phyloP scores from a whole-genome alignment of 2,888 invertebrate genomes.

The Agrotis puta region DNA sequence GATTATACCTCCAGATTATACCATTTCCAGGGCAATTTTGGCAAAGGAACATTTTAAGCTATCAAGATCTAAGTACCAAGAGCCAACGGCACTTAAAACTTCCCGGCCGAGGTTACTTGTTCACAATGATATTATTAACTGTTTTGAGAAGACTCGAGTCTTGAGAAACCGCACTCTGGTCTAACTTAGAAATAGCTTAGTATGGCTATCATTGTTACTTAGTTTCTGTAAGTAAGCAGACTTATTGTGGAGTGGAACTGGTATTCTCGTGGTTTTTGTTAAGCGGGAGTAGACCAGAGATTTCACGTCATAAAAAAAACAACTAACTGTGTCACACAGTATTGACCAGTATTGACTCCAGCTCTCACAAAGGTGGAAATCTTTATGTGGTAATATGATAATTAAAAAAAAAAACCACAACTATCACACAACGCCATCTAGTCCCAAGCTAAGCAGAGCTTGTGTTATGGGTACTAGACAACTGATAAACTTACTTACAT shows the following conservation, averaged over 20 bases:
- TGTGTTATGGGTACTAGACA: too few relatives aligned
- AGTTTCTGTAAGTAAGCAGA: background rate
- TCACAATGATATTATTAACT: conserved; percentile 53
- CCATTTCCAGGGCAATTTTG: conserved; percentile 46
- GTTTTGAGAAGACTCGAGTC: conserved; percentile 43
- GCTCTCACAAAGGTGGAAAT: too few relatives aligned
- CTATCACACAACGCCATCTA: too few relatives aligned
- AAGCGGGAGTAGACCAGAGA: too few relatives aligned
- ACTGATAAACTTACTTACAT: too few relatives aligned
- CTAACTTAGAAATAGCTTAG: conserved; percentile 39
- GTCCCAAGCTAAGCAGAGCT: too few relatives aligned
- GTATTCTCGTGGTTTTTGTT: background rate
- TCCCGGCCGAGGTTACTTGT: conserved; percentile 44
- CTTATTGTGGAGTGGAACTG: background rate
- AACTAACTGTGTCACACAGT: too few relatives aligned
- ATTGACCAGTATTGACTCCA: too few relatives aligned
- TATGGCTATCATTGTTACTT: conserved; percentile 7
- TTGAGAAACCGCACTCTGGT: conserved; percentile 36
- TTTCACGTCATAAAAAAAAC: too few relatives aligned
- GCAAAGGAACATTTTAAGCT: conserved; percentile 46
- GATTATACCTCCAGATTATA: conserved; percentile 41
- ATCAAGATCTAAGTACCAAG: conserved; percentile 54
- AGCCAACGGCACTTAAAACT: conserved; percentile 57
- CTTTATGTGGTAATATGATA: too few relatives aligned
- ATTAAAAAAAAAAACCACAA: too few relatives aligned